Conservation (phyloP, 2,888 invertebrate genomes). For the Tillus elongatus region DNA sequence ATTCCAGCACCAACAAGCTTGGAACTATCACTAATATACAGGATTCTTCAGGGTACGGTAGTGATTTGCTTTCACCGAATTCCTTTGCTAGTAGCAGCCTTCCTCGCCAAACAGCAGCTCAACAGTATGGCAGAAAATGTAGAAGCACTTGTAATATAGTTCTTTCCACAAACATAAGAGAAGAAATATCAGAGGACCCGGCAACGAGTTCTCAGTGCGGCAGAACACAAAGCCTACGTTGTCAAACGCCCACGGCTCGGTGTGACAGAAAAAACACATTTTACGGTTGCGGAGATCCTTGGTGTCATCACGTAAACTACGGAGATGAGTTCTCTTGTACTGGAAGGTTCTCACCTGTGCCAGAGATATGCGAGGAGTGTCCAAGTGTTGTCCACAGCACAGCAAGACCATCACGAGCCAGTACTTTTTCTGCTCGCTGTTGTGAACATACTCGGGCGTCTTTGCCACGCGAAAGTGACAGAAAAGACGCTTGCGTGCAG, state of each 20-base stretch:
- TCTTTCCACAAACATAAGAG: constrained; percentile 46
- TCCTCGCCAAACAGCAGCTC: constrained; percentile 33
- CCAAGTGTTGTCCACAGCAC: constrained; percentile 22
- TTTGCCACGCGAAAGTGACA: constrained; percentile 19
- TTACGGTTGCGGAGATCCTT: constrained; percentile 42
- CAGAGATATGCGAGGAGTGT: constrained; percentile 42
- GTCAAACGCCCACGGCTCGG: constrained; percentile 37
- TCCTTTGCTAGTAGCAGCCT: constrained; percentile 33
- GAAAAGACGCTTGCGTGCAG: constrained; percentile 47
- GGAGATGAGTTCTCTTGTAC: constrained; percentile 27
- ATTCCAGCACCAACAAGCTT: constrained; percentile 6
- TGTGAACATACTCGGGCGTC: constrained; percentile 30
- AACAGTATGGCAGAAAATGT: constrained; percentile 46
- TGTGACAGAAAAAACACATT: constrained; percentile 26
- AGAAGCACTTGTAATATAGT: constrained; percentile 62
- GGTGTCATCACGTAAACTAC: constrained; percentile 39
- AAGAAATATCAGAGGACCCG: constrained; percentile 20
- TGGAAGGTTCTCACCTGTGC: constrained; percentile 36
- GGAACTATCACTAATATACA: constrained; percentile 9
- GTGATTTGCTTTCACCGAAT: constrained; percentile 44
- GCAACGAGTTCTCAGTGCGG: constrained; percentile 27
- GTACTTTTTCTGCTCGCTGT: constrained; percentile 37
- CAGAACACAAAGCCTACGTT: constrained; percentile 40
- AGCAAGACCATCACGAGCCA: constrained; percentile 28
- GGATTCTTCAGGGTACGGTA: constrained; percentile 42